These are phyloP conservation scores for Drosophila orena DNA, from an alignment of 1,140 invertebrate genomes.

Conservation along the genomic window DNA sequence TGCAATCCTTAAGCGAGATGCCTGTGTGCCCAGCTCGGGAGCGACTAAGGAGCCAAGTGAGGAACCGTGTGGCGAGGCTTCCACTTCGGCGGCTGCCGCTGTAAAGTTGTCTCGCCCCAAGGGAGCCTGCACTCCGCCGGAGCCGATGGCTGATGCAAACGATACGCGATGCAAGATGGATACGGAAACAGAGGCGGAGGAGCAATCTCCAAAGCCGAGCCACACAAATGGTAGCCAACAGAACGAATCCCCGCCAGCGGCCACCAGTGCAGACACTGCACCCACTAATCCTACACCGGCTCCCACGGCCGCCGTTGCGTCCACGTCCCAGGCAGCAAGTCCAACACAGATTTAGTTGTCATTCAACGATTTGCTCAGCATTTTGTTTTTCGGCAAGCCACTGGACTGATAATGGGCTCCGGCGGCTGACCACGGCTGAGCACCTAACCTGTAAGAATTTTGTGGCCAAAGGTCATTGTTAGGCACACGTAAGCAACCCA, in stretches of 20 bases:
- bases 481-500: constrained; percentile 50
- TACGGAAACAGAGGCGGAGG: constrained; percentile 47
- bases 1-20: constrained; percentile 70
- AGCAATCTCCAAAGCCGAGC: constrained; percentile 18
- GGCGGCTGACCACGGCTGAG: constrained; percentile 24
- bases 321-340: constrained; percentile 69
- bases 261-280: constrained; percentile 10
- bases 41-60: constrained; percentile 40
- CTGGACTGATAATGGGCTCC: constrained; percentile 57
- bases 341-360: constrained; percentile 84
- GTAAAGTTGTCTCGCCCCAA: constrained; percentile 36
- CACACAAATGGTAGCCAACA: constrained; percentile 43
- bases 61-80: constrained; percentile 48
- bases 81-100: constrained; percentile 64
- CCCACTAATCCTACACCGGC: constrained; percentile 14
- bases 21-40: constrained; percentile 26
- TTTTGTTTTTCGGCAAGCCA: constrained; percentile 82
- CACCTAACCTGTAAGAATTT: constrained; percentile 53
- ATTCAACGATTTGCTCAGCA: constrained; percentile 84
- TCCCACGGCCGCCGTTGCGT: constrained; percentile 46
- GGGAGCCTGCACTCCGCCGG: constrained; percentile 58
- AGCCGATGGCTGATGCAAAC: constrained; percentile 36
- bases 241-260: constrained; percentile 25
- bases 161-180: constrained; percentile 45
- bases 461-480: constrained; percentile 68